Conservation (phyloP, 2,113 vertebrate species). For the Sminthopsis crassicaudata region DNA sequence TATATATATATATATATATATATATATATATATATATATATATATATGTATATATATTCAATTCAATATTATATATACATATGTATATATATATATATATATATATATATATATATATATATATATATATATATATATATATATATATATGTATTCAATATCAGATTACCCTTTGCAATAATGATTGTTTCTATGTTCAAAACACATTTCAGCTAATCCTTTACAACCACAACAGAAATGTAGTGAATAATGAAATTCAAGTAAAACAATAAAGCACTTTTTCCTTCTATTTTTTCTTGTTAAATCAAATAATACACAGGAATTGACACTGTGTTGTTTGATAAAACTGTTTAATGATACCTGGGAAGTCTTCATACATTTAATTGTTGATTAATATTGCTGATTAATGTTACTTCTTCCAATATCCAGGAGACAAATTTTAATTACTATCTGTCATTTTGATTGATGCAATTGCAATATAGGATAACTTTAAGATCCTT, state of each 20-base stretch:
- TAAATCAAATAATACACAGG: background rate
- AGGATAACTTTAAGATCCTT: background rate
- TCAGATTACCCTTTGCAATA: background rate
- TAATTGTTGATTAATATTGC: background rate
- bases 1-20: no score
- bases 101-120: no score
- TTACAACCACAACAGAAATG: background rate
- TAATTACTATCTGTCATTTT: background rate
- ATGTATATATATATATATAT: no score
- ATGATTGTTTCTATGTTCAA: background rate
- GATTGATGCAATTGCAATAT: background rate
- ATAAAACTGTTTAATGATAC: background rate
- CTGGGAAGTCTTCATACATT: background rate
- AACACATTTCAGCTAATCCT: background rate
- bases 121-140: no score
- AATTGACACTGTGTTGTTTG: constrained; percentile 10
- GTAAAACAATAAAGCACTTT: no score
- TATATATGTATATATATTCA: no score
- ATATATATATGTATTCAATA: background rate
- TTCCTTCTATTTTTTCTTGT: no score
- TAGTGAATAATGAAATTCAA: background rate
- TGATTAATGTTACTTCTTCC: background rate
- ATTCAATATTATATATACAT: no score
- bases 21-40: no score
- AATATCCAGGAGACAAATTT: background rate